These are phyloP conservation scores for Rhinoderma darwinii DNA, from an alignment of 2,113 vertebrate species.

Conservation along the genomic window DNA sequence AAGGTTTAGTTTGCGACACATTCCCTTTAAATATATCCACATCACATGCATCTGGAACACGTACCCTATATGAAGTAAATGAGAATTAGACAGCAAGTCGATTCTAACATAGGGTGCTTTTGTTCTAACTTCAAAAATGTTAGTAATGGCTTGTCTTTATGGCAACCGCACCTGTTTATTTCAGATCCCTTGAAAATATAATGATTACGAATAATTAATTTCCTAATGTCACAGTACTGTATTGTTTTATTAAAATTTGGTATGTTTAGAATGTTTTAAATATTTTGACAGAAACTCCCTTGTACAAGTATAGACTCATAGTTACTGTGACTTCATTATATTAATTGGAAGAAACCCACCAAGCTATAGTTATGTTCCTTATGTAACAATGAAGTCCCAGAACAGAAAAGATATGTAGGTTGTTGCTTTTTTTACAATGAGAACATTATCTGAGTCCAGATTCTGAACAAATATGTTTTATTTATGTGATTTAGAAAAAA, in stretches of 20 bases:
- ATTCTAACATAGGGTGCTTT: too few relatives aligned
- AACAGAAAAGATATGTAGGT: constrained; percentile 38
- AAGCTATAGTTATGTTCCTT: background rate
- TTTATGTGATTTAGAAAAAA: constrained; percentile 52
- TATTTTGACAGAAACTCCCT: background rate
- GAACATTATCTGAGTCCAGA: constrained; percentile 38
- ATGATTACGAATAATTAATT: background rate
- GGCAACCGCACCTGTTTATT: background rate
- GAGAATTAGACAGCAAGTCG: too few relatives aligned
- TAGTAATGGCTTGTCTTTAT: background rate
- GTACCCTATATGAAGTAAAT: too few relatives aligned
- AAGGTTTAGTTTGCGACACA: too few relatives aligned
- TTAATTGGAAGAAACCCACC: background rate
- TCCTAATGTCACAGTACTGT: background rate
- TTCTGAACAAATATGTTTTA: constrained; percentile 49
- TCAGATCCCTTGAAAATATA: background rate
- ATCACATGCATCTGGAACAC: too few relatives aligned
- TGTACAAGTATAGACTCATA: background rate
- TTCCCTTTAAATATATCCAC: too few relatives aligned
- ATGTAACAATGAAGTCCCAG: constrained; percentile 37
- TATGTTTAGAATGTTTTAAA: background rate
- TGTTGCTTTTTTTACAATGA: constrained; percentile 40
- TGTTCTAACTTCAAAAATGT: background rate
- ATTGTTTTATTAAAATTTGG: constrained; percentile 32
- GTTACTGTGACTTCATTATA: background rate